Base-by-base conservation (phyloP, 2,113 vertebrate species). In the Thymallus thymallus region DNA sequence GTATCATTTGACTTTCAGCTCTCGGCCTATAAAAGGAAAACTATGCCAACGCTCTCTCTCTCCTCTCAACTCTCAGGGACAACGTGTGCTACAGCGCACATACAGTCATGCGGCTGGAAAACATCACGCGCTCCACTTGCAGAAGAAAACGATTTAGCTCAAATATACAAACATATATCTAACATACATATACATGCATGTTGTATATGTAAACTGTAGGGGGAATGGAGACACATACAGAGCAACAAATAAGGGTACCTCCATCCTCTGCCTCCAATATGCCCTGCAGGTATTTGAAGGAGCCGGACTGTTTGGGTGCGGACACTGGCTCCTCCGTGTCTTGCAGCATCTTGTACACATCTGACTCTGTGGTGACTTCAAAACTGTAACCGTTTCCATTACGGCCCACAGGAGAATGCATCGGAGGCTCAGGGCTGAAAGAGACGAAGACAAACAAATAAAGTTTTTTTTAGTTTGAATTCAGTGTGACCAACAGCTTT, bases 341-440 rank as follows among this genome's bases (percentile, higher is more conserved):
- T 86, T 95, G 95, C 20, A 99, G 95, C 97, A 99, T 99, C 93
- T 94, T 95, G 92, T 98, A 99, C 79, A 99, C 97, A 10, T 97
- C 96, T 0, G 97, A 99, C 76, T 96, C 94, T 22, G 91, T 74
- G 81, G 91, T 74, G 81, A 51, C 48, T 51, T 98, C 93, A 3
- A 97, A 92, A 69, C 48, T 80, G 76, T 6, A 88, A 26, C 51
- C 73, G 30, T 23, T 26, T 5, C 94, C 93, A 0, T 94, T 93
- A 12, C 91, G 93, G 84, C 80, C 90, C 80, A 85, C 85, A 0
- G 93, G 90, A 3, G 94, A 92, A 20, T 90, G 87, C 58, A 91
- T 76, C 61, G 92, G 63, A 10, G 93, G 90, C 77, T 98, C 97
- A 0, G 88, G 85, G 80, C 96, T 99, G 82, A 23, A 84, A 73